These are phyloP conservation scores for Brachionus manjavacas DNA, from an alignment of 1,140 invertebrate genomes.

Conservation along the genomic window DNA sequence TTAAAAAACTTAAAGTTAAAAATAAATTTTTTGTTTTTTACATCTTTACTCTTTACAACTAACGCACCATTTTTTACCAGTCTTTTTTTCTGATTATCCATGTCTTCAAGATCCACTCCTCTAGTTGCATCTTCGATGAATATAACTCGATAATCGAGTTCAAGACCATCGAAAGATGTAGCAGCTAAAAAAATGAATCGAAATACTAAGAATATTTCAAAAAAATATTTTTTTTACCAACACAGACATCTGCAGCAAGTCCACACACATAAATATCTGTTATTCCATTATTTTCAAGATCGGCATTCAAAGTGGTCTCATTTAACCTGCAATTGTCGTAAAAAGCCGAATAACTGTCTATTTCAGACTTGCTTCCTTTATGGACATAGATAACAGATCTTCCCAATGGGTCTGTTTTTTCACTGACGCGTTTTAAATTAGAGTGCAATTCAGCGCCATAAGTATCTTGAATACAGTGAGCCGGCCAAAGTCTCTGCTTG, in stretches of 20 bases:
- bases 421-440: constrained; percentile 62
- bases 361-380: constrained; percentile 86
- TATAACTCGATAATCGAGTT: constrained; percentile 80
- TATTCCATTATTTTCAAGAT: constrained; percentile 71
- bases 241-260: constrained; percentile 90
- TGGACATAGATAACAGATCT: constrained; percentile 71
- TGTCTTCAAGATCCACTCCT: constrained; percentile 66
- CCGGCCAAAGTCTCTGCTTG: constrained; percentile 70
- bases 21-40: not conserved
- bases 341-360: constrained; percentile 95
- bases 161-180: constrained; percentile 76
- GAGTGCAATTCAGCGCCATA: constrained; percentile 89
- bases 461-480: constrained; percentile 86
- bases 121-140: constrained; percentile 83
- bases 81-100: constrained; percentile 7
- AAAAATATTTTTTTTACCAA: constrained; percentile 64
- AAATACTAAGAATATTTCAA: not conserved
- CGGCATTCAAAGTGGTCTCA: constrained; percentile 74
- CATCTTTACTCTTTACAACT: not conserved
- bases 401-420: constrained; percentile 18
- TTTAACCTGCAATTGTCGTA: constrained; percentile 89
- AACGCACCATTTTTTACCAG: constrained; percentile 12
- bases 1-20: not conserved
- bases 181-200: constrained; percentile 53
- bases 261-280: constrained; percentile 92